Percentiles rank a stretch among this genome's conserved stretches.
These are phyloP conservation scores for Allygus modestus DNA, from an alignment of 2,888 invertebrate genomes.

Conservation along the genomic window DNA sequence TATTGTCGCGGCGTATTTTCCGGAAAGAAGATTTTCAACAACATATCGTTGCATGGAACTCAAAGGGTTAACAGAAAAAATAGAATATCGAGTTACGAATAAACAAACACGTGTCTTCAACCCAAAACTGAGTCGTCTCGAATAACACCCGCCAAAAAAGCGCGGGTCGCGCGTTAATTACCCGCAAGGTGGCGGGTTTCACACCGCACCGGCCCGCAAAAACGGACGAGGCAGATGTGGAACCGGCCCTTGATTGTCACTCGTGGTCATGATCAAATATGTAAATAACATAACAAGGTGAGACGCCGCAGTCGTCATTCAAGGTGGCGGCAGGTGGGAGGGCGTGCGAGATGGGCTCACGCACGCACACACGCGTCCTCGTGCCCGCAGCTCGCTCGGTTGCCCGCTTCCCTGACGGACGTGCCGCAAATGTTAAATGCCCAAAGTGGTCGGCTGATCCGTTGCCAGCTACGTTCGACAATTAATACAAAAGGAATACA, in stretches of 20 bases:
- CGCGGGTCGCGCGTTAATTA: not conserved
- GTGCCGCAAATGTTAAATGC: not conserved
- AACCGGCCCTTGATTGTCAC: conserved; percentile 1
- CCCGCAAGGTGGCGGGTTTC: not conserved
- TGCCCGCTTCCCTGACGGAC: not conserved
- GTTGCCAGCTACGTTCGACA: not conserved
- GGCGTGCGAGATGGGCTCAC: not conserved
- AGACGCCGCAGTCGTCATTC: conserved; percentile 24
- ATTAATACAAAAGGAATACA: no score
- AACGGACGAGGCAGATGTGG: not conserved
- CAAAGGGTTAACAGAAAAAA: no score
- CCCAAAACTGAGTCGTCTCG: no score
- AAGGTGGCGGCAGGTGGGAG: conserved; percentile 4
- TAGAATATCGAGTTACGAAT: no score
- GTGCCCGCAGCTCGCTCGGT: not conserved
- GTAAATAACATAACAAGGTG: conserved; percentile 22
- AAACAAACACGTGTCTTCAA: no score
- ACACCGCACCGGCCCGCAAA: not conserved
- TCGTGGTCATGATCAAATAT: conserved; percentile 34
- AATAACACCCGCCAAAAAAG: not conserved
- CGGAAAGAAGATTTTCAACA: no score
- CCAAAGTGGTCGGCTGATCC: not conserved
- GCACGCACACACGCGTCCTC: not conserved
- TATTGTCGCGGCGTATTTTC: no score
- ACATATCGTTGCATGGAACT: no score